Percentiles rank a stretch among this genome's conserved stretches.
Conservation (phyloP, 1,140 invertebrate genomes). For the Papilio dardanus region DNA sequence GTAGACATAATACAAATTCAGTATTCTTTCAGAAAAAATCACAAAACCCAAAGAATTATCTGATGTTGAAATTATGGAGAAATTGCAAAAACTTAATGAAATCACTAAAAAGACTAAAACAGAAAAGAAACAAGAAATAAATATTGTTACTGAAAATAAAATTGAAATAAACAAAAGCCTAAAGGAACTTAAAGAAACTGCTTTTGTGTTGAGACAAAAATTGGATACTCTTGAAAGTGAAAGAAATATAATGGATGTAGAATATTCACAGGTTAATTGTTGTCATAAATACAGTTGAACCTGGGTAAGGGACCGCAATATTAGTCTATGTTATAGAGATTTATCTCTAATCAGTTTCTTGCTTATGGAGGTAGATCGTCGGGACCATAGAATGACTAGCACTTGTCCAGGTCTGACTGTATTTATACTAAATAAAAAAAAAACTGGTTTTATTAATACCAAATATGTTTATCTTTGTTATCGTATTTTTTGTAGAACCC, state of each 20-base stretch:
- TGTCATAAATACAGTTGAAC: too few species aligned
- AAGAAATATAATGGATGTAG: conserved; percentile 72
- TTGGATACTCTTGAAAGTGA: conserved; percentile 70
- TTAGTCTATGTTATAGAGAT: too few species aligned
- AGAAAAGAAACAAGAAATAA: conserved; percentile 22
- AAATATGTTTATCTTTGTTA: too few species aligned
- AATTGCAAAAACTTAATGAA: conserved; percentile 51
- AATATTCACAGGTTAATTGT: conserved; percentile 73
- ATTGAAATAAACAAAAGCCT: conserved; percentile 56
- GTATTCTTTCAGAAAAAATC: conserved; percentile 40
- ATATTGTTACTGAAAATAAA: conserved; percentile 41
- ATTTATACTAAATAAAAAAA: too few species aligned
- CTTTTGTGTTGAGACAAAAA: conserved; percentile 67
- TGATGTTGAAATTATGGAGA: conserved; percentile 54
- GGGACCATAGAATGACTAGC: too few species aligned
- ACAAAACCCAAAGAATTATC: conserved; percentile 36
- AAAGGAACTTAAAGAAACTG: conserved; percentile 71
- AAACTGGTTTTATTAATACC: too few species aligned
- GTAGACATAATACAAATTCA: background rate
- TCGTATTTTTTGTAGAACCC: too few species aligned
- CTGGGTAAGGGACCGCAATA: too few species aligned
- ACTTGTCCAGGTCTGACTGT: too few species aligned
- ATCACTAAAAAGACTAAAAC: conserved; percentile 37
- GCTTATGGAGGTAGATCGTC: too few species aligned
- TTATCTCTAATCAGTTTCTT: too few species aligned